Percentiles rank a stretch among this genome's conserved stretches.
phyloP scores from a whole-genome alignment of 2,113 vertebrate species.

The Ciconia maguari region DNA sequence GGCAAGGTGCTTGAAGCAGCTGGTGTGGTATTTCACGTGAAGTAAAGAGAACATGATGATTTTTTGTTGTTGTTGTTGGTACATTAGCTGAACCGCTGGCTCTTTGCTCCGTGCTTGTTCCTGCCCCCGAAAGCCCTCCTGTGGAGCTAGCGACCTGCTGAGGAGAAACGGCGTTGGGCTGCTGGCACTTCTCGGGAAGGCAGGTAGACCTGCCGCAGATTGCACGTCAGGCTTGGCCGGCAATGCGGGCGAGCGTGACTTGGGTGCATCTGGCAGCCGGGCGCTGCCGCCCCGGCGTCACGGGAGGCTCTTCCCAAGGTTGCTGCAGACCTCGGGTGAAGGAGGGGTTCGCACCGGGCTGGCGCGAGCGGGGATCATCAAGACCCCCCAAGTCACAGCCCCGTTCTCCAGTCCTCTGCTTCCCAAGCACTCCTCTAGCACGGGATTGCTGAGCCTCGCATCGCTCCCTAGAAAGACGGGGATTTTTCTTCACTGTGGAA shows the following conservation, averaged over 20 bases:
- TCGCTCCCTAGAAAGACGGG: not conserved
- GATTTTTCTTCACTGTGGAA: not conserved
- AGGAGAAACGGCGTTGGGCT: not conserved
- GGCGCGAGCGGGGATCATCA: not conserved
- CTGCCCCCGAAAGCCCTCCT: not conserved
- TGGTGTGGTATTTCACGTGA: not conserved
- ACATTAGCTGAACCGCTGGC: not conserved
- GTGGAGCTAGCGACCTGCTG: not conserved
- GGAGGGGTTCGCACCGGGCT: not conserved
- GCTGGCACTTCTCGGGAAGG: not conserved
- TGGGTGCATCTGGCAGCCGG: not conserved
- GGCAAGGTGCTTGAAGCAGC: not conserved
- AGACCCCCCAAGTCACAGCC: not conserved
- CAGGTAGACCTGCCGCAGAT: not conserved
- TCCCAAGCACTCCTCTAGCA: rapidly evolving
- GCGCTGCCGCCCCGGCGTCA: not conserved
- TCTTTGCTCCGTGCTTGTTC: not conserved
- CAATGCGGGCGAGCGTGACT: not conserved
- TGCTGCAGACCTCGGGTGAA: not conserved
- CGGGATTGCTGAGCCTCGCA: not conserved
- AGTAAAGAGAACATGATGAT: not conserved
- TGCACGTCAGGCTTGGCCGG: not conserved
- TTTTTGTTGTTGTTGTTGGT: not conserved
- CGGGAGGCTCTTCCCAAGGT: not conserved
- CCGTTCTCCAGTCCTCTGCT: not conserved